Conservation (phyloP, 2,797 vertebrate genomes). For the Sciaenops ocellatus region DNA sequence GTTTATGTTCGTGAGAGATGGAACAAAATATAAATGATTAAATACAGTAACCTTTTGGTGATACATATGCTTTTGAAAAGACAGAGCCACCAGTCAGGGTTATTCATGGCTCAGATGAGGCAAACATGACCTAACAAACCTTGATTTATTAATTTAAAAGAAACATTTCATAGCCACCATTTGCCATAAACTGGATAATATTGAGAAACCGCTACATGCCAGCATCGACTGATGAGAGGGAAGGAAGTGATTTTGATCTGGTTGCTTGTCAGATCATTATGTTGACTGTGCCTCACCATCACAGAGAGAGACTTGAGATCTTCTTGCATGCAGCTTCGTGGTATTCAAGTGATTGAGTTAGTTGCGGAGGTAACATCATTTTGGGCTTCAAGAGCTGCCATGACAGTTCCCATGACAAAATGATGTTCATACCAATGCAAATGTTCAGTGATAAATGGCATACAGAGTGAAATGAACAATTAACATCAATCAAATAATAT, state of each 20-base stretch:
- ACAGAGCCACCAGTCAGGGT: too few species aligned
- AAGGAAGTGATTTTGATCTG: neutral
- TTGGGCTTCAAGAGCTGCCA: neutral
- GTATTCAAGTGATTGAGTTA: neutral
- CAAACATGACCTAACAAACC: neutral
- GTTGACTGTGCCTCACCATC: neutral
- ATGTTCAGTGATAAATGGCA: neutral
- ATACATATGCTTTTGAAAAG: neutral
- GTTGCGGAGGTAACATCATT: neutral
- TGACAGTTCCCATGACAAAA: neutral
- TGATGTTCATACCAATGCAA: neutral
- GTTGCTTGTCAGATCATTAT: neutral
- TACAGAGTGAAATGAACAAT: neutral
- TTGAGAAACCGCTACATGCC: neutral
- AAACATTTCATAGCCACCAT: neutral
- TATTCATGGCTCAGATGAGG: neutral
- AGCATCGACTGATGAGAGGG: neutral
- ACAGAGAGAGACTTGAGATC: neutral
- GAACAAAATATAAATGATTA: neutral
- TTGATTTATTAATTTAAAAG: slow-evolving; percentile 1
- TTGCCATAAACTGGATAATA: neutral
- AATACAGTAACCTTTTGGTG: neutral
- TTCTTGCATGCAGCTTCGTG: neutral
- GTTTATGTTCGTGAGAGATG: neutral
- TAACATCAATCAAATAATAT: neutral